These are phyloP conservation scores for Macropus fuliginosus DNA, from an alignment of 2,797 vertebrate genomes.

Conservation along the genomic window DNA sequence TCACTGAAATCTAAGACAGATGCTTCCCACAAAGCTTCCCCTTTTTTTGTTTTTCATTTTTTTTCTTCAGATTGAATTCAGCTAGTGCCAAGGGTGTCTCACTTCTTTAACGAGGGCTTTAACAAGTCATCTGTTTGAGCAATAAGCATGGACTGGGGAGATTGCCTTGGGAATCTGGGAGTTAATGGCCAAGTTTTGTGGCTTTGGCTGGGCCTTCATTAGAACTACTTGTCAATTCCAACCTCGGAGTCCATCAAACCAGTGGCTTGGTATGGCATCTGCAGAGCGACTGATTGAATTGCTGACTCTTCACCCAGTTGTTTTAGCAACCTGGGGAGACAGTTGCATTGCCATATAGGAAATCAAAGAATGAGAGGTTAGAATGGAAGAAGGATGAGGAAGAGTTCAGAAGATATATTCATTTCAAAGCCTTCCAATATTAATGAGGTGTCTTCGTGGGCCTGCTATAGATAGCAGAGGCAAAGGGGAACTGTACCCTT, in stretches of 20 bases:
- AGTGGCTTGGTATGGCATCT: slow-evolving; percentile 8
- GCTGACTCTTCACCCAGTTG: slow-evolving; percentile 10
- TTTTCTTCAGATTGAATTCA: slow-evolving; percentile 34
- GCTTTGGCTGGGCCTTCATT: slow-evolving; percentile 51
- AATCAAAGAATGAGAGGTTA: slow-evolving; percentile 23
- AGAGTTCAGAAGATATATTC: slow-evolving; percentile 6
- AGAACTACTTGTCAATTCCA: slow-evolving; percentile 53
- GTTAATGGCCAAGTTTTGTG: slow-evolving; percentile 64
- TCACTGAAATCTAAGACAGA: slow-evolving; percentile 41
- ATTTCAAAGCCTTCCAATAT: slow-evolving; percentile 12
- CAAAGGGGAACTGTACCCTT: background rate
- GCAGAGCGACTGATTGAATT: slow-evolving; percentile 16
- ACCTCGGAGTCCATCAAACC: background rate
- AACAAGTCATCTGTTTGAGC: slow-evolving; percentile 54
- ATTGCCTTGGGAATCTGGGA: slow-evolving; percentile 75
- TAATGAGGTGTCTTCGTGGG: background rate
- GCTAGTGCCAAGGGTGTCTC: slow-evolving; percentile 49
- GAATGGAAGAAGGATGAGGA: slow-evolving; percentile 28
- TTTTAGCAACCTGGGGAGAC: background rate
- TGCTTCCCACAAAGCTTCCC: slow-evolving; percentile 48
- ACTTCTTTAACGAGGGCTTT: slow-evolving; percentile 50
- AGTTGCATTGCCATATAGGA: background rate
- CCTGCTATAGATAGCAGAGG: background rate
- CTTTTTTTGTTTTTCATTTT: slow-evolving; percentile 19
- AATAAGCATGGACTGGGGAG: slow-evolving; percentile 39